These are phyloP conservation scores for Zoanthus gigantus DNA, from an alignment of 92 coral and sea anemone genomes.

Conservation along the genomic window DNA sequence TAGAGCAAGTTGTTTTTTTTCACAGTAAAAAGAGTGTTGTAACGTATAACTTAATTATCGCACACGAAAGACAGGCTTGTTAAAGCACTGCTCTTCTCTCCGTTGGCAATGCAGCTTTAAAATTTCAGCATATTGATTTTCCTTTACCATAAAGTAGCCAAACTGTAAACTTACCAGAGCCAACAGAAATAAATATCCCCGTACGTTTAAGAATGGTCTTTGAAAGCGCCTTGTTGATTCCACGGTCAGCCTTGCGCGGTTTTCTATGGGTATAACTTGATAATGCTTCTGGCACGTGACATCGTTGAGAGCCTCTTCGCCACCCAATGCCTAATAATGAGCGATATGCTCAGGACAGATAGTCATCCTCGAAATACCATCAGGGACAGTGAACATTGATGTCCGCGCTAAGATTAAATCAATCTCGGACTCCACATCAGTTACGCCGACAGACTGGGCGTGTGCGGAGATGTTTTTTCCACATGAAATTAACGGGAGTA, in stretches of 20 bases:
- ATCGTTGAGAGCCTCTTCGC: constrained; percentile 60
- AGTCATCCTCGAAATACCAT: not conserved
- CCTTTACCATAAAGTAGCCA: too few species aligned
- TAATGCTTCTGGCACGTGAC: constrained; percentile 56
- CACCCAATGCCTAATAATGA: constrained; percentile 59
- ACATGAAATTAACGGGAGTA: not conserved
- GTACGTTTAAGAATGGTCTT: too few species aligned
- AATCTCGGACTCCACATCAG: constrained; percentile 17
- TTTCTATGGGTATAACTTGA: constrained; percentile 26
- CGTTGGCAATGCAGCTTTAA: not conserved
- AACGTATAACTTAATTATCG: not conserved
- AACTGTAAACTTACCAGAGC: too few species aligned
- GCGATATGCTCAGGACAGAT: constrained; percentile 57
- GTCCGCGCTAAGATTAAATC: constrained; percentile 34
- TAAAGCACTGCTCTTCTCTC: constrained; percentile 1
- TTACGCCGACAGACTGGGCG: constrained; percentile 9
- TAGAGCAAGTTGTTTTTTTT: not conserved
- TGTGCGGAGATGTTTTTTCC: not conserved
- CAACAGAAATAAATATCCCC: too few species aligned
- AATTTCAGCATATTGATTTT: too few species aligned
- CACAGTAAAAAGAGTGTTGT: constrained; percentile 1
- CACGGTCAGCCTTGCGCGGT: constrained; percentile 58
- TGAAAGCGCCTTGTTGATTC: constrained; percentile 39
- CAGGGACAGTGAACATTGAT: not conserved
- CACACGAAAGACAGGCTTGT: constrained; percentile 1